Base-by-base conservation (phyloP, 2,888 invertebrate species). In the Pogonocherus hispidulus region DNA sequence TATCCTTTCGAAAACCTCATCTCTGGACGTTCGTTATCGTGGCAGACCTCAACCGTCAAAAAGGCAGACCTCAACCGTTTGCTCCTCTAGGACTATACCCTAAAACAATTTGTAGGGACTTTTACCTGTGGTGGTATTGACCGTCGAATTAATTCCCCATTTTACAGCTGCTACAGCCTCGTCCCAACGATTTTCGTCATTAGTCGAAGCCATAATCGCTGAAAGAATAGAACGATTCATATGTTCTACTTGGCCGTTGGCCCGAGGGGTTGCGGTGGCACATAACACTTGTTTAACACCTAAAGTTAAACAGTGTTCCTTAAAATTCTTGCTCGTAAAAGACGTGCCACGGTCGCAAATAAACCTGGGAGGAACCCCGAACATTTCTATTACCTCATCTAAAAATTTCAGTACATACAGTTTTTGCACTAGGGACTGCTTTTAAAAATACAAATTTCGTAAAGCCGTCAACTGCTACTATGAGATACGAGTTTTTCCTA, bases 231-330 rank as follows among this genome's bases (percentile, higher is more conserved):
- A 60, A 2, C 75, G 27, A 67, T 79, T 79, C 46, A 69, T 66
- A 20, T 74, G 35, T 51, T 78, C 78, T 2, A 77, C 78, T 64
- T 80, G 78, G 0, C 78, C 79, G 52, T 80, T 79, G 0, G 79
- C 78, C n/a, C 78, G 23, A 6, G 76, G 76, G 11, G 79, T 78
- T 0, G 79, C 72, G 3, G 76, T 78, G n/a, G 79, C 76, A 67
- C 70, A 73, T 5, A 70, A 67, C 5, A 78, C 75, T 27, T 44
- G 51, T 68, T 76, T 78, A 16, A 78, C 73, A 6, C 66, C 63
- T 41, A 62, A 37, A 18, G 4, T n/a, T 35, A 23, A 35, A 22
- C 27, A 63, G n/a, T 32, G 11, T 19, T 76, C 57, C 6, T 60
- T 66, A 57, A 76, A 76, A 8, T 18, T n/a, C 16, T 74, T 72